A percentile compares a stretch with the other conserved stretches of the same genome.
These are phyloP conservation scores for Labeo calbasu DNA, from an alignment of 2,797 vertebrate species.

Conservation along the genomic window DNA sequence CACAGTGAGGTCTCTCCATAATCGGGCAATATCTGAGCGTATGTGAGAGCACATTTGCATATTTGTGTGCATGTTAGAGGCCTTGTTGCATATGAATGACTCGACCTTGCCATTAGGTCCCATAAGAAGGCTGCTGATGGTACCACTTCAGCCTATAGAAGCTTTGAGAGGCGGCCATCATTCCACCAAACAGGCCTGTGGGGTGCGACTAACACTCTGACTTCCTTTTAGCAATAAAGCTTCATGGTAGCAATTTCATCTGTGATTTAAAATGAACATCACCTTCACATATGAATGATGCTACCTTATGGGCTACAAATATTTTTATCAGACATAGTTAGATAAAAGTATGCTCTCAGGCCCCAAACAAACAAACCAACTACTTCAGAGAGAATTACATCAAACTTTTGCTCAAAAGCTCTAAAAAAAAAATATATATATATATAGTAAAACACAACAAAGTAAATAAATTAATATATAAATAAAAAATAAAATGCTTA, in stretches of 20 bases:
- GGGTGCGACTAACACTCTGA: neutral
- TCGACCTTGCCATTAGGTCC: slow-evolving; percentile 26
- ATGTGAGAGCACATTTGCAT: slow-evolving; percentile 15
- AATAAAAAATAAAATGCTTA: neutral
- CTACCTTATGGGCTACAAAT: neutral
- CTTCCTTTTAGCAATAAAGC: neutral
- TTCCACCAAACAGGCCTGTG: slow-evolving; percentile 7
- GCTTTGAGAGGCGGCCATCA: neutral
- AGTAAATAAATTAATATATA: neutral
- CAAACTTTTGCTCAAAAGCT: neutral
- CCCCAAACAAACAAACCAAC: neutral
- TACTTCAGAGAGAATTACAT: neutral
- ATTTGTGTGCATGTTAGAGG: neutral
- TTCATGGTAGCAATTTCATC: neutral
- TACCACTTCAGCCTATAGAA: neutral
- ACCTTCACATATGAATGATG: slow-evolving; percentile 11
- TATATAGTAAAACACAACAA: neutral
- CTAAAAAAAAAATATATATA: no score
- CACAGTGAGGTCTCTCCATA: slow-evolving; percentile 65
- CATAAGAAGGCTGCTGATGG: neutral
- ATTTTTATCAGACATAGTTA: slow-evolving; percentile 7
- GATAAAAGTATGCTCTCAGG: slow-evolving; percentile 4
- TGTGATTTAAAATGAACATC: slow-evolving; percentile 8
- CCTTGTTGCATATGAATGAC: slow-evolving; percentile 37
- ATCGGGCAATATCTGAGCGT: slow-evolving; percentile 30